phyloP scores from a whole-genome alignment of 2,888 invertebrate species.

The Euspilapteryx auroguttella region DNA sequence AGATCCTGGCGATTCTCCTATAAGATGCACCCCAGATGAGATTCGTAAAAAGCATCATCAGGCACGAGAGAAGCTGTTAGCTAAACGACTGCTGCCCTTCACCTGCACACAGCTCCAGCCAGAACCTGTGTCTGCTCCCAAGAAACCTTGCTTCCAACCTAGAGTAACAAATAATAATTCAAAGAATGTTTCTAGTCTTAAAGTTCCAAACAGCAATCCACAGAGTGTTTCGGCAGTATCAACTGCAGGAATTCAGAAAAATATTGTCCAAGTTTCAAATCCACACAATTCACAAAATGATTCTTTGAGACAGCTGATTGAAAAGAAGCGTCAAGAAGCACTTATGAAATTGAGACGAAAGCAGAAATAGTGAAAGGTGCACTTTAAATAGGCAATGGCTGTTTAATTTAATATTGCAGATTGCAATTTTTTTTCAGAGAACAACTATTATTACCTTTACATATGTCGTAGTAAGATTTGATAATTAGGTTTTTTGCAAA shows the following conservation, averaged over 20 bases:
- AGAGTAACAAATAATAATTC: constrained; percentile 17
- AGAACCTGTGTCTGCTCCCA: constrained; percentile 9
- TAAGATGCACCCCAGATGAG: constrained; percentile 59
- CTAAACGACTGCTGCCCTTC: constrained; percentile 46
- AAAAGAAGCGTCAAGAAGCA: constrained; percentile 50
- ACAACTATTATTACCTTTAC: too few relatives aligned
- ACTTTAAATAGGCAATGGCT: neutral
- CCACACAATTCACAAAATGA: too few relatives aligned
- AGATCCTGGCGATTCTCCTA: constrained; percentile 30
- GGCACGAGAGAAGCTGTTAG: constrained; percentile 61
- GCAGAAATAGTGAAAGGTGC: constrained; percentile 10
- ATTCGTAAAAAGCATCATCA: constrained; percentile 64
- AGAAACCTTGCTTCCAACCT: constrained; percentile 23
- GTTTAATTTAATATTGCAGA: too few relatives aligned
- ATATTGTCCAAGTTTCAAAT: too few relatives aligned
- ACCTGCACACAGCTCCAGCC: constrained; percentile 21
- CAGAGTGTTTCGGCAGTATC: constrained; percentile 7
- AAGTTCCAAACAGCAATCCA: constrained; percentile 9
- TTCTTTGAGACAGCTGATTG: constrained; percentile 31
- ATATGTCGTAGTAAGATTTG: too few relatives aligned
- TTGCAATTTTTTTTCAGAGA: too few relatives aligned
- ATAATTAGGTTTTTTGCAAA: too few relatives aligned
- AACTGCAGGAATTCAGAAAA: too few relatives aligned
- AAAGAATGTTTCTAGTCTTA: constrained; percentile 7
- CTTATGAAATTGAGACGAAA: constrained; percentile 38